These are phyloP conservation scores for Takifugu rubripes DNA, from an alignment of 2,797 vertebrate genomes.

Conservation along the genomic window DNA sequence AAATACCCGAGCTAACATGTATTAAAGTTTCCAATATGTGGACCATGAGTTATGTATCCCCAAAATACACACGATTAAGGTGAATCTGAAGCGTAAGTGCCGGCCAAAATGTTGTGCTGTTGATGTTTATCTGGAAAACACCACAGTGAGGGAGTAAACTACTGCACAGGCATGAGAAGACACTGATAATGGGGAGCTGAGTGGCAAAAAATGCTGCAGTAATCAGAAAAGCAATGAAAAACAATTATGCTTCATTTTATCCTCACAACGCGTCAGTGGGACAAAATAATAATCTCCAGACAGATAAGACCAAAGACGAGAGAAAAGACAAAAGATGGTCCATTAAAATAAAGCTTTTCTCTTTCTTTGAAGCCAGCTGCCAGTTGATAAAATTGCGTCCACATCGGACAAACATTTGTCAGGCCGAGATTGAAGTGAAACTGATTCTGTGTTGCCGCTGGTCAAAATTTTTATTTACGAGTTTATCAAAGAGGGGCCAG, in stretches of 20 bases:
- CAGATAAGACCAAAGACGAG: too few species aligned
- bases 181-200: neutral
- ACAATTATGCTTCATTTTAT: neutral
- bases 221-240: neutral
- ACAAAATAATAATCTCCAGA: neutral
- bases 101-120: slow-evolving; percentile 15
- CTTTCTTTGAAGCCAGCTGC: too few species aligned
- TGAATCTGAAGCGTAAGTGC: slow-evolving; percentile 14
- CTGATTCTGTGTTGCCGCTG: slow-evolving; percentile 9
- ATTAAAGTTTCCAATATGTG: slow-evolving; percentile 57
- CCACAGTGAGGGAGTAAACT: slow-evolving; percentile 4
- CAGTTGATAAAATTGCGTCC: too few species aligned
- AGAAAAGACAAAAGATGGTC: too few species aligned
- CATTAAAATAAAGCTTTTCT: too few species aligned
- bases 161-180: slow-evolving; percentile 1
- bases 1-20: slow-evolving; percentile 54
- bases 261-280: neutral
- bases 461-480: slow-evolving; percentile 13
- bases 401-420: too few species aligned
- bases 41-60: slow-evolving; percentile 47
- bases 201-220: neutral
- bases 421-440: slow-evolving; percentile 1
- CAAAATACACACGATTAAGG: slow-evolving; percentile 55
- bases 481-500: neutral
- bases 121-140: slow-evolving; percentile 18